Percentiles rank a stretch among this genome's conserved stretches.
Conservation (phyloP, 1,140 invertebrate genomes). For the Pseudomyrmex cubaensis region DNA sequence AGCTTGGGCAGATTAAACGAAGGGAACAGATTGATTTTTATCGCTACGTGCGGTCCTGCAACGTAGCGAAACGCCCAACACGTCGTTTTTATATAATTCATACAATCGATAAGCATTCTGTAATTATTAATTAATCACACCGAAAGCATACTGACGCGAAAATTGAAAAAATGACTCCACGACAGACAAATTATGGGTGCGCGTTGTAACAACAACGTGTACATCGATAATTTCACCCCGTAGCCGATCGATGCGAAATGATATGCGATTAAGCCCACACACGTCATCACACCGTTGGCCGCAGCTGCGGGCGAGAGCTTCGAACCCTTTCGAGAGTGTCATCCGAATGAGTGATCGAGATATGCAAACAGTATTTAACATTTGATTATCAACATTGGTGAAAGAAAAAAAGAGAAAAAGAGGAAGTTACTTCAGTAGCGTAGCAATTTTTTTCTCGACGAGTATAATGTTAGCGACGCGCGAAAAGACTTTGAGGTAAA, state of each 20-base stretch:
- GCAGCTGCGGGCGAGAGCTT: slow-evolving; percentile 12
- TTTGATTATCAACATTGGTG: slow-evolving; percentile 19
- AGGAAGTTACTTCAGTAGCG: background rate
- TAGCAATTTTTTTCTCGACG: background rate
- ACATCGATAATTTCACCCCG: slow-evolving; percentile 45
- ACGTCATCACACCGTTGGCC: background rate
- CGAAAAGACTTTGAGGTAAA: background rate
- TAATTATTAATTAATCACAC: too few species aligned
- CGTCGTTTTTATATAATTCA: too few species aligned
- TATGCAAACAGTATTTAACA: slow-evolving; percentile 14
- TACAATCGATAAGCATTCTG: too few species aligned
- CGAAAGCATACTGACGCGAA: too few species aligned
- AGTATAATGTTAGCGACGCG: background rate
- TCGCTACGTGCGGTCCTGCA: background rate
- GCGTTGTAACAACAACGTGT: background rate
- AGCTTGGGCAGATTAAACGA: slow-evolving; percentile 5
- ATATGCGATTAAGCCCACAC: slow-evolving; percentile 47
- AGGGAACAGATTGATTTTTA: background rate
- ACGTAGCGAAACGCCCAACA: too few species aligned
- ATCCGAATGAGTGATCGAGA: slow-evolving; percentile 11
- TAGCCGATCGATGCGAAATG: slow-evolving; percentile 38
- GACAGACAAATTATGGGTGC: slow-evolving; percentile 4
- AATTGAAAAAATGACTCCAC: too few species aligned
- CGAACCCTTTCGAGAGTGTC: background rate
- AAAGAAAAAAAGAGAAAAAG: background rate